Base-by-base conservation (phyloP, 2,797 vertebrate species). In the Garrulus glandarius region DNA sequence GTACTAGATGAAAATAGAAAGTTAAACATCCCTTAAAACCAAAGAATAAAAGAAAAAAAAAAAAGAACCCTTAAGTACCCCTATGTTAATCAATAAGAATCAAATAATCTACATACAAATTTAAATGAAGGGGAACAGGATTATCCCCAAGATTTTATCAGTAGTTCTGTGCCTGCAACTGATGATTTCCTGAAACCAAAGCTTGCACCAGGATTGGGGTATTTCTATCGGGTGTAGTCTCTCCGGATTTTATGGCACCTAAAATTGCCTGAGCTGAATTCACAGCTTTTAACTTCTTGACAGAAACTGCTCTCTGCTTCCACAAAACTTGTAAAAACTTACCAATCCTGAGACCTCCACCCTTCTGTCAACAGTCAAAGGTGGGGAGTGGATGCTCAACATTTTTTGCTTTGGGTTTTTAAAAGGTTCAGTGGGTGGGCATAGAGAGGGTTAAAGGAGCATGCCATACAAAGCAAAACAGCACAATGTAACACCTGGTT, bases 1-100 rank as follows among this genome's bases (percentile, higher is more conserved):
- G 98, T 41, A 97, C 99, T 99, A 76, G 59, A 95, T 92, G 57
- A 87, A 78, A 97, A 75, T 9, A 93, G 21, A 77, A 86, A 57
- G 47, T 84, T 65, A 93, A 55, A 67, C 12, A 91, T 14, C 10
- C 9, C 27, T 91, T 82, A 76, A 68, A 79, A 69, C 7, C 9
- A 56, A 41, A 60, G 8, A 43, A 56, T 30, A 41, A 63, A 59
- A 57, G 4, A 22, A 22, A 37, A 32, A 4, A 13, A 4, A 4
- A 14, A 5, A 27, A 13, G 0, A 64, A 16, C 6, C 7, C 10
- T 70, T 20, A 70, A 49, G 15, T 46, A 59, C 6, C 6, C 7
- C 14, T 41, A 46, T 0, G 0, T 57, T 75, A 55, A 61, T 56
- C 15, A 59, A 6, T 67, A 89, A 72, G 13, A 77, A 69, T 21